A percentile compares a stretch with the other conserved stretches of the same genome.
These are phyloP conservation scores for Pinna nobilis DNA, from an alignment of 1,140 invertebrate genomes.

Conservation along the genomic window DNA sequence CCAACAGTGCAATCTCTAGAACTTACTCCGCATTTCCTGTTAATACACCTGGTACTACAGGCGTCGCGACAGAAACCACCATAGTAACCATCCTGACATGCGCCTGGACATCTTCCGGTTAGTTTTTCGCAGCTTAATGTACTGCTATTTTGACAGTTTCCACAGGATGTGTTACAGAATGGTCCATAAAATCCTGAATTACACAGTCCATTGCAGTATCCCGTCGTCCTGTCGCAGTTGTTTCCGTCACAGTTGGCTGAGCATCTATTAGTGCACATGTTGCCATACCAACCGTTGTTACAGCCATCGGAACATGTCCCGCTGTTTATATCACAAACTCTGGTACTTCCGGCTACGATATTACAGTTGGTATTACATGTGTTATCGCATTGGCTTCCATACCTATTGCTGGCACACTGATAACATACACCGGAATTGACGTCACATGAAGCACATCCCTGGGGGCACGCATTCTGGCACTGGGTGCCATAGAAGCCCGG, in stretches of 20 bases:
- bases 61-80: slow-evolving; percentile 16
- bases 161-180: slow-evolving; percentile 22
- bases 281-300: slow-evolving; percentile 23
- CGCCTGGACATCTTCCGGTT: slow-evolving; percentile 8
- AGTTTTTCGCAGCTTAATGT: slow-evolving; percentile 11
- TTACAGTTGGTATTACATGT: slow-evolving; percentile 21
- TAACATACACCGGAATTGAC: background rate
- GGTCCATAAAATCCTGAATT: slow-evolving; percentile 3
- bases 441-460: slow-evolving; percentile 2
- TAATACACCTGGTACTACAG: slow-evolving; percentile 13
- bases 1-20: slow-evolving; percentile 19
- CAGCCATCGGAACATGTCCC: slow-evolving; percentile 21
- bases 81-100: slow-evolving; percentile 27
- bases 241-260: background rate
- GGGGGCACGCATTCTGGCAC: background rate
- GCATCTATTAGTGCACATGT: slow-evolving; percentile 14
- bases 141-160: background rate
- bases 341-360: background rate
- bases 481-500: slow-evolving; percentile 18
- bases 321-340: background rate
- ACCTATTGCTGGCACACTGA: background rate
- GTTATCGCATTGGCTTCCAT: background rate
- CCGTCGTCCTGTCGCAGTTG: slow-evolving; percentile 15
- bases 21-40: slow-evolving; percentile 10
- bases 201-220: slow-evolving; percentile 11